Conservation (phyloP, 1,140 invertebrate genomes). For the Macrosteles quadrilineatus region DNA sequence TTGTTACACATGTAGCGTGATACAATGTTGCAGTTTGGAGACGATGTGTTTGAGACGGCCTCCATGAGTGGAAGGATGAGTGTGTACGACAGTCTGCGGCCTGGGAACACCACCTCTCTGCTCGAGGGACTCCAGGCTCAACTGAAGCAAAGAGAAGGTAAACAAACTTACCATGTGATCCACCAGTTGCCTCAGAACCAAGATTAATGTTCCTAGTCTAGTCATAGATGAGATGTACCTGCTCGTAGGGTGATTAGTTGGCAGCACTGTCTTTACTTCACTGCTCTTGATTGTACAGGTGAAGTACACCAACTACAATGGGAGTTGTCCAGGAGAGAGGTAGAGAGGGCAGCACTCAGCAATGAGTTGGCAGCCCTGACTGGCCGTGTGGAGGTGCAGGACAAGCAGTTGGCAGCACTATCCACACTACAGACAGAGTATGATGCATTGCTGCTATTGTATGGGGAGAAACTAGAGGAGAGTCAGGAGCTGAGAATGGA, state of each 20-base stretch:
- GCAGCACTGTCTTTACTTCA: too few relatives aligned
- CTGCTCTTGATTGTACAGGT: conserved; percentile 53
- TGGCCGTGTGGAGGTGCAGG: conserved; percentile 67
- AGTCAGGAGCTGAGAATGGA: conserved; percentile 87
- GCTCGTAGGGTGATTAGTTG: background rate
- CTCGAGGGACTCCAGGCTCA: conserved; percentile 80
- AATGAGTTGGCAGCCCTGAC: conserved; percentile 73
- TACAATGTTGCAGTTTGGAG: conserved; percentile 52
- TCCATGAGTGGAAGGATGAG: conserved; percentile 54
- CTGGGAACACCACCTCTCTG: conserved; percentile 59
- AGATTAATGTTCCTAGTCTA: background rate
- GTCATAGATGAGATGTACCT: background rate
- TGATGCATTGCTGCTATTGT: conserved; percentile 85
- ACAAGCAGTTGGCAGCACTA: conserved; percentile 51
- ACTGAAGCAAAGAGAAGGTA: conserved; percentile 73
- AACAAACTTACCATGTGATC: too few relatives aligned
- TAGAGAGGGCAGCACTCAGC: conserved; percentile 72
- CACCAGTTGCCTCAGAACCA: background rate
- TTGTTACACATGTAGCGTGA: too few relatives aligned
- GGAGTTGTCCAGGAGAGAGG: conserved; percentile 75
- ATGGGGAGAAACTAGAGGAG: conserved; percentile 91
- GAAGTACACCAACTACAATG: conserved; percentile 74
- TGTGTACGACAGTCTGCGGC: conserved; percentile 63
- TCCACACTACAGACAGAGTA: conserved; percentile 77
- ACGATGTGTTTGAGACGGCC: conserved; percentile 57